Percentiles rank a stretch among this genome's conserved stretches.
These are phyloP conservation scores for Ecliptopera silaceata DNA, from an alignment of 2,888 invertebrate genomes.

Conservation along the genomic window DNA sequence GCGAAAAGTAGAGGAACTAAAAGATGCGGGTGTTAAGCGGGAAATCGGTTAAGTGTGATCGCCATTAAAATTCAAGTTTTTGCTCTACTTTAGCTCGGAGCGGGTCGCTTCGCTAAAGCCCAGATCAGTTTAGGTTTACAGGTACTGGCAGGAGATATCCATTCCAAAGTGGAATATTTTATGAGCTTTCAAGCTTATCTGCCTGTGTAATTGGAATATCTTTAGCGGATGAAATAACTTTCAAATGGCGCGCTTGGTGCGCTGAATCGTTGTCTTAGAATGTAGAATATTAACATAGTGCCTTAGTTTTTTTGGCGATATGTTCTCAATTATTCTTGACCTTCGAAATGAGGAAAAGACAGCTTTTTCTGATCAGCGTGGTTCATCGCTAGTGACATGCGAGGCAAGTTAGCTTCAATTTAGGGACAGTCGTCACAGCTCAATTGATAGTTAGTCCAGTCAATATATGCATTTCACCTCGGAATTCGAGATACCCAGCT, in stretches of 20 bases:
- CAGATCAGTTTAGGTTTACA: conserved; percentile 22
- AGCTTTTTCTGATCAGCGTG: too few species aligned
- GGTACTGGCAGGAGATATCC: conserved; percentile 30
- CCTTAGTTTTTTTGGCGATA: too few species aligned
- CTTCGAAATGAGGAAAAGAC: too few species aligned
- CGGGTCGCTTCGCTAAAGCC: conserved; percentile 32
- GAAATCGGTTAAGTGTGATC: conserved; percentile 38
- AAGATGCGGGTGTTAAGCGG: background rate
- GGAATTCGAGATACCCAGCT: too few species aligned
- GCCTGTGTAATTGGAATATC: conserved; percentile 10
- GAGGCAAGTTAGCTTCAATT: too few species aligned
- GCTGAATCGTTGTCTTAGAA: too few species aligned
- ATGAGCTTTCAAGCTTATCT: conserved; percentile 4
- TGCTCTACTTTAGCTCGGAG: conserved; percentile 37
- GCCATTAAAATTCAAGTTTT: conserved; percentile 46
- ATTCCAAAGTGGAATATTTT: conserved; percentile 14
- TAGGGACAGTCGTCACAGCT: too few species aligned
- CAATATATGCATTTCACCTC: too few species aligned
- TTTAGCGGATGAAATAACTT: background rate
- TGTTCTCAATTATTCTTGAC: too few species aligned
- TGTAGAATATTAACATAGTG: too few species aligned
- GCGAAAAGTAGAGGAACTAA: background rate
- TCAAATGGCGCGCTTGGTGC: background rate
- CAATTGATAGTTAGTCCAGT: too few species aligned
- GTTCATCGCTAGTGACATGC: too few species aligned